Conservation (phyloP, 2,888 invertebrate genomes). For the Philereme transversata region DNA sequence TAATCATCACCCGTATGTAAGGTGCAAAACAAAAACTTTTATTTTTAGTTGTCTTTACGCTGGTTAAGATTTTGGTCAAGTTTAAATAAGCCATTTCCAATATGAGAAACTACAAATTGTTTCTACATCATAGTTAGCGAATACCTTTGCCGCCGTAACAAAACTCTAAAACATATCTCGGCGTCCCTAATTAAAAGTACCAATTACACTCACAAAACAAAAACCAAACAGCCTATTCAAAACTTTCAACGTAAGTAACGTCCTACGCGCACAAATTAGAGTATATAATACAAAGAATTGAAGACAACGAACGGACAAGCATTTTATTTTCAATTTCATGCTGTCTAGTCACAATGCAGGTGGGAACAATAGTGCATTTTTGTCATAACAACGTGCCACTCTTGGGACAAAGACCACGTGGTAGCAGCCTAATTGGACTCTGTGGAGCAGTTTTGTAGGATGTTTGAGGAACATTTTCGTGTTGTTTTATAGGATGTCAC, state of each 20-base stretch:
- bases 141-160: no score
- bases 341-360: slow-evolving; percentile 35
- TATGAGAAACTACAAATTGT: no score
- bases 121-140: no score
- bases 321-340: slow-evolving; percentile 41
- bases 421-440: slow-evolving; percentile 50
- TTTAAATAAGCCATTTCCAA: no score
- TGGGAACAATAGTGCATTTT: slow-evolving; percentile 40
- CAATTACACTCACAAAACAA: background rate
- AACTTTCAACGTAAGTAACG: background rate
- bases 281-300: slow-evolving; percentile 18
- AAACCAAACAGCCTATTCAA: background rate
- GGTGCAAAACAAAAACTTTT: no score
- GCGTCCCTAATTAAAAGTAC: background rate
- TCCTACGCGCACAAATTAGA: slow-evolving; percentile 23
- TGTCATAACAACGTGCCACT: slow-evolving; percentile 45
- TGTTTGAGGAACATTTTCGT: slow-evolving; percentile 15
- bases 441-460: slow-evolving; percentile 17
- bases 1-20: no score
- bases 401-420: slow-evolving; percentile 47
- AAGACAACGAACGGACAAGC: slow-evolving; percentile 30
- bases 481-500: slow-evolving; percentile 5
- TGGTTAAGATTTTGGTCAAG: no score
- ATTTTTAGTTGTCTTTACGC: no score
- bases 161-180: background rate